Conservation (phyloP, 53 echinoderm and acorn worm genomes). For the Temnopleurus reevesii region DNA sequence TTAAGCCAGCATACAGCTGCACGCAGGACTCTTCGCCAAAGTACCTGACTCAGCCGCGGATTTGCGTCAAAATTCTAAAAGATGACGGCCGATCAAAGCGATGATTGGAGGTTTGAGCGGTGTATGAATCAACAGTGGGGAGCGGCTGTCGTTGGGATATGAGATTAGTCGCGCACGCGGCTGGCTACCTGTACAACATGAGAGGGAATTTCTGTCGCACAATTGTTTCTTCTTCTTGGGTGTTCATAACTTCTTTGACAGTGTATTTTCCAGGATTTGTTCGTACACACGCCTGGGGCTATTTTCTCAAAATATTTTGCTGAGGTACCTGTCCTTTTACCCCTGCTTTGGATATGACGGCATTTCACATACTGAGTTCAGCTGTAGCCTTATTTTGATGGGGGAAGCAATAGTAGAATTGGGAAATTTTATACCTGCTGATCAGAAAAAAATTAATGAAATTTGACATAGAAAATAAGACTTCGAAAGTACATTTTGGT, state of each 20-base stretch:
- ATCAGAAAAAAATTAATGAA: no score
- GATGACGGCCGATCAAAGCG: constrained; percentile 23
- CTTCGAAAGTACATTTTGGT: no score
- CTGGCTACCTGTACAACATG: constrained; percentile 18
- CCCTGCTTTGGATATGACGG: no score
- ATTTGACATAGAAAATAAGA: no score
- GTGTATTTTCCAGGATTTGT: neutral
- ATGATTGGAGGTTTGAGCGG: neutral
- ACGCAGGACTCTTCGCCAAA: neutral
- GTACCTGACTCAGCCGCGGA: constrained; percentile 13
- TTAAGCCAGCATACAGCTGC: constrained; percentile 26
- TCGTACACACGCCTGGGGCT: neutral
- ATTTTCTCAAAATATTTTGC: neutral
- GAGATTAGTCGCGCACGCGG: neutral
- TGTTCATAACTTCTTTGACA: constrained; percentile 16
- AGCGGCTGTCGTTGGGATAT: neutral
- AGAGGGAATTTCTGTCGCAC: neutral
- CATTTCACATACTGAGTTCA: no score
- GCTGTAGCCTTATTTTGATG: no score
- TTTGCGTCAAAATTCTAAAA: neutral
- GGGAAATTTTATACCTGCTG: no score
- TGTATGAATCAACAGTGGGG: constrained; percentile 33
- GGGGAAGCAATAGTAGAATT: no score
- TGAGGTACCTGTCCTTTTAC: neutral
- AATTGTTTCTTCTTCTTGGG: constrained; percentile 16